Evolutionary conservation across 2,888 invertebrate species (phyloP), one percentile per base, ranked within the genome.

Genomic region (Aethes cnicana): DNA sequence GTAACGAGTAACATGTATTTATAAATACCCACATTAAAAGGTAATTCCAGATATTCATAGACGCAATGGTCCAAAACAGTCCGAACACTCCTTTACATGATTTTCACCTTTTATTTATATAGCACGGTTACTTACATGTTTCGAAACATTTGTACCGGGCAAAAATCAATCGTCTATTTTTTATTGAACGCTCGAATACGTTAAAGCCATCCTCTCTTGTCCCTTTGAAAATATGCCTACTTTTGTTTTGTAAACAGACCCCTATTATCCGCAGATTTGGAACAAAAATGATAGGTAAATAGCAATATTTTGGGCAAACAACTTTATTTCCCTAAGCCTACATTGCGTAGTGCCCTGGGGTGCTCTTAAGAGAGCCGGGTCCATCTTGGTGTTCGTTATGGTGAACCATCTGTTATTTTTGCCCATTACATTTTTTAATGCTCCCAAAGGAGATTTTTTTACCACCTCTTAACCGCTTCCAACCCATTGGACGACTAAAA

Each of bases 251-350:
- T 69, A 84, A 83, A 82, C 80, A 83, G 71, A 71, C 67, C 68
- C 70, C 78, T 81, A 82, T 84, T 80, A 86, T 82, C 74, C 74
- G 63, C 74, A 80, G 84, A 87, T 86, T 84, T 83, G 71, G 65
- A 66, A 69, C 74, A 79, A 83, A 83, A 85, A 83, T 82, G 78
- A 85, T 84, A 81, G 74, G 78, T 80, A 87, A 88, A 87, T 82
- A 88, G 81, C 78, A 84, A 84, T 84, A 82, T 85, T 85, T 84
- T 77, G 75, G 67, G 75, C 79, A 86, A 85, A 86, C 83, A 86
- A 79, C 75, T 80, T 80, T 75, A 74, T 74, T 81, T 81, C 79
- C 81, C 77, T 74, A 70, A 76, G 83, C 81, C 74, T 81, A 83
- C 82, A 81, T 77, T 65, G 68, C 64, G 57, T 56, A 57, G 64